A percentile compares a stretch with the other conserved stretches of the same genome.
Conservation (phyloP, 1,140 invertebrate genomes). For the Drosophila albomicans region DNA sequence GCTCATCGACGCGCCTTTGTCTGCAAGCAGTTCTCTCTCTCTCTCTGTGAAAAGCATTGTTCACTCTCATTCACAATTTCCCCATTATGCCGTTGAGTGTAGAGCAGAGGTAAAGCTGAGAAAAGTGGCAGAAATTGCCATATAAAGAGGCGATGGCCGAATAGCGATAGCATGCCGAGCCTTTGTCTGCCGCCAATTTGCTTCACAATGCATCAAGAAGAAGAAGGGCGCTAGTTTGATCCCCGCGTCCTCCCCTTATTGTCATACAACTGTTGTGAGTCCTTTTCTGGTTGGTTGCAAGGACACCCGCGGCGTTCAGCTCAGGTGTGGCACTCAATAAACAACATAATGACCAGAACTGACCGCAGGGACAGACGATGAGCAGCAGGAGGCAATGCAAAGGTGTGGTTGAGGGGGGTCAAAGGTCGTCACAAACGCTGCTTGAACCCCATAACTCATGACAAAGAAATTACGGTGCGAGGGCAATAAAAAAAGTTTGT, state of each 20-base stretch:
- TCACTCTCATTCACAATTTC: constrained; percentile 17
- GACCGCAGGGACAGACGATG: constrained; percentile 49
- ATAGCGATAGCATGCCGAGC: constrained; percentile 19
- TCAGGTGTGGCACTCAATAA: constrained; percentile 78
- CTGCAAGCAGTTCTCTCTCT: neutral
- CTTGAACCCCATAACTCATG: constrained; percentile 70
- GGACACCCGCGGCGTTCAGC: constrained; percentile 35
- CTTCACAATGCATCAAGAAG: constrained; percentile 22
- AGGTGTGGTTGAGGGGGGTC: neutral
- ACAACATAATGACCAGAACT: constrained; percentile 72
- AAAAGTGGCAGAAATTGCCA: constrained; percentile 6
- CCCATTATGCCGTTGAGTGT: constrained; percentile 1
- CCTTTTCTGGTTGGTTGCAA: neutral
- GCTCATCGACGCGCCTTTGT: neutral
- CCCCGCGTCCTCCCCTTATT: neutral
- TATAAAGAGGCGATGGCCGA: constrained; percentile 5
- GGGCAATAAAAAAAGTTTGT: constrained; percentile 77
- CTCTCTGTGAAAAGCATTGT: constrained; percentile 5
- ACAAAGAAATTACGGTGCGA: constrained; percentile 75
- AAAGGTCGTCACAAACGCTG: constrained; percentile 51
- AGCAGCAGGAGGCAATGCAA: neutral
- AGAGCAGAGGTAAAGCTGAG: constrained; percentile 21
- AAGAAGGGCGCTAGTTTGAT: neutral
- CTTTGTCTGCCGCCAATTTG: constrained; percentile 43
- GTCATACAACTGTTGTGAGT: neutral